Conservation (phyloP, 2,888 invertebrate species). For the Sphaerophoria rueppellii region DNA sequence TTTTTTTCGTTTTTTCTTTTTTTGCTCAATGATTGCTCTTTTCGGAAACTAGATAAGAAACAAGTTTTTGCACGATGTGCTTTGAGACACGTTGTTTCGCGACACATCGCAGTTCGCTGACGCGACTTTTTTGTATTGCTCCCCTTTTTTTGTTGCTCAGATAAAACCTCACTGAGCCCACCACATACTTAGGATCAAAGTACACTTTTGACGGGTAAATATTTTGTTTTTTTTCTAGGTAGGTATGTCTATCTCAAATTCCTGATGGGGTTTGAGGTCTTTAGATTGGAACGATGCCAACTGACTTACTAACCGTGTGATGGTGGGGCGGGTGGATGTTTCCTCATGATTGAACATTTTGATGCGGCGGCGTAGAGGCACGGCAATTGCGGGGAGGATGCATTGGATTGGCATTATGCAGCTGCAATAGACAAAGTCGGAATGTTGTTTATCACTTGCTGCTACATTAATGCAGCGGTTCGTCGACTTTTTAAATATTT, state of each 20-base stretch:
- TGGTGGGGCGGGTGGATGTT: conserved; percentile 13
- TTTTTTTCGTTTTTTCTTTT: no score
- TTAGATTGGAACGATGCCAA: conserved; percentile 57
- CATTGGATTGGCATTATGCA: background rate
- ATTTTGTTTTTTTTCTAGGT: background rate
- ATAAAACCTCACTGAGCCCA: background rate
- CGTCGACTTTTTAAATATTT: conserved; percentile 12
- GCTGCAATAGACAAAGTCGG: background rate
- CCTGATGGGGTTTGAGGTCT: background rate
- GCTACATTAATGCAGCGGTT: background rate
- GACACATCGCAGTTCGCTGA: background rate
- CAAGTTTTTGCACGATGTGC: conserved; percentile 2
- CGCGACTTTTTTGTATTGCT: background rate
- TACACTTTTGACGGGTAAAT: background rate
- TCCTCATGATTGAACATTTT: background rate
- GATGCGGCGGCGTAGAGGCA: background rate
- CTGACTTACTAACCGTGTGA: conserved; percentile 13
- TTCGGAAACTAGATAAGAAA: conserved; percentile 3
- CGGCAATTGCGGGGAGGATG: no score
- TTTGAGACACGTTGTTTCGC: conserved; percentile 20
- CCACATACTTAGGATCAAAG: conserved; percentile 6
- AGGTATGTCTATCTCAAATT: background rate
- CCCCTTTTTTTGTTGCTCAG: background rate
- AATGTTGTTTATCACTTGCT: conserved; percentile 5
- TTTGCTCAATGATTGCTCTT: no score